These are phyloP conservation scores for Rotaria sp. DNA, from an alignment of 2,888 invertebrate genomes.

Conservation along the genomic window DNA sequence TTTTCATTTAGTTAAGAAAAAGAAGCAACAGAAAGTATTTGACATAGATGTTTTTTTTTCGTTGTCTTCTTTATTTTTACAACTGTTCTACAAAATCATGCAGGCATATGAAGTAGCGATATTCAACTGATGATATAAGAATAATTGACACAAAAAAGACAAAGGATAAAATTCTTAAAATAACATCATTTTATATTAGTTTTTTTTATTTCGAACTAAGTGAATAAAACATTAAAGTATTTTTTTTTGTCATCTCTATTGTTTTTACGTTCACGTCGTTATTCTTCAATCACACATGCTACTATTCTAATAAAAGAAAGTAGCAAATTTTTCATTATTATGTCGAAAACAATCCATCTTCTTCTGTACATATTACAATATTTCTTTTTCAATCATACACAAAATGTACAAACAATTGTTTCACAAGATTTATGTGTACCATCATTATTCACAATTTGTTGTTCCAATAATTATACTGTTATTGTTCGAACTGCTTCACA, in stretches of 20 bases:
- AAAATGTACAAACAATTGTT: background rate
- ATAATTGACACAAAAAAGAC: background rate
- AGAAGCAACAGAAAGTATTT: background rate
- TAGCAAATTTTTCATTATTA: no score
- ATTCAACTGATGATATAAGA: background rate
- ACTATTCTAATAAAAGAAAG: no score
- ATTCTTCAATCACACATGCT: no score
- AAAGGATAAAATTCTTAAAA: background rate
- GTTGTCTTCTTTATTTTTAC: no score
- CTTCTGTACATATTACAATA: background rate
- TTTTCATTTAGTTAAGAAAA: background rate
- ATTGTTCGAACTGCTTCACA: background rate
- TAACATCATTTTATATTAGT: background rate
- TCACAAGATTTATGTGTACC: background rate
- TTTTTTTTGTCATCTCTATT: background rate
- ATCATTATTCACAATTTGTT: background rate
- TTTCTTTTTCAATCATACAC: background rate
- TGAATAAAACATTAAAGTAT: background rate
- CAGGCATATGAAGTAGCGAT: background rate
- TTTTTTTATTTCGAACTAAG: background rate
- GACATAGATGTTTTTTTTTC: background rate
- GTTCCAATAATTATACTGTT: background rate
- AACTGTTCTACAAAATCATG: background rate
- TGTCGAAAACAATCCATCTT: background rate
- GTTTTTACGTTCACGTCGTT: background rate